Evolutionary conservation across 1,140 invertebrate species (phyloP), one percentile per base, ranked within the genome.

Genomic region (Cydia amplana): DNA sequence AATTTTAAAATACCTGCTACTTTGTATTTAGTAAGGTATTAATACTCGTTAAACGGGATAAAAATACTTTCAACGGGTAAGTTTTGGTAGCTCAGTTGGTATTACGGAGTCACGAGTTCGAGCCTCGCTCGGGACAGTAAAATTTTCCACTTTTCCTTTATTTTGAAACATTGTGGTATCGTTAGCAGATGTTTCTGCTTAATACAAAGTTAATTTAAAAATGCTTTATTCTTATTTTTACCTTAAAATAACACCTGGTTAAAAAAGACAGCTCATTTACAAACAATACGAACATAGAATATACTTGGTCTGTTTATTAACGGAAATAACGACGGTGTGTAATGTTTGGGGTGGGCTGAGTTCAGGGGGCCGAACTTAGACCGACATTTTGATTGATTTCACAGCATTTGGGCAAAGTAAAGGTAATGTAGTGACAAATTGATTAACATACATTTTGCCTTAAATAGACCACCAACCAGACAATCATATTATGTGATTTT

Each of bases 381-480:
- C 65, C n/a, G 65, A 70, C 65, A 14, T 36, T 70, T 70, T 70
- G 65, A 70, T 70, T 70, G 65, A 70, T 70, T 40, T 36, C 2
- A 70, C 23, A 70, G 28, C n/a, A 70, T 40, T 70, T 16, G 28
- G 64, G 25, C 64, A 70, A n/a, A 36, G n/a, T 36, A 70, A 70
- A 60, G 55, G 55, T 55, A 55, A 55, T 5, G 55, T 23, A 60
- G 55, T 23, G 7, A 60, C 65, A 40, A 43, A 70, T 70, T 70
- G n/a, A 43, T 40, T 43, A 7, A 70, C 16, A 40, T 40, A 36
- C 65, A 40, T 70, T 70, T 20, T 20, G 28, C 32, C 36, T 18
- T 18, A 1, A 10, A 40, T 32, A 32, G 25, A 1, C 16, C 7
- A 16, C 18, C 5, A 2, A n/a, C 28, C 7, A 46, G 23, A 67